Evolutionary conservation across 1,140 invertebrate genomes (phyloP), one percentile per base, ranked within the genome.

Genomic region (Heliothis virescens): DNA sequence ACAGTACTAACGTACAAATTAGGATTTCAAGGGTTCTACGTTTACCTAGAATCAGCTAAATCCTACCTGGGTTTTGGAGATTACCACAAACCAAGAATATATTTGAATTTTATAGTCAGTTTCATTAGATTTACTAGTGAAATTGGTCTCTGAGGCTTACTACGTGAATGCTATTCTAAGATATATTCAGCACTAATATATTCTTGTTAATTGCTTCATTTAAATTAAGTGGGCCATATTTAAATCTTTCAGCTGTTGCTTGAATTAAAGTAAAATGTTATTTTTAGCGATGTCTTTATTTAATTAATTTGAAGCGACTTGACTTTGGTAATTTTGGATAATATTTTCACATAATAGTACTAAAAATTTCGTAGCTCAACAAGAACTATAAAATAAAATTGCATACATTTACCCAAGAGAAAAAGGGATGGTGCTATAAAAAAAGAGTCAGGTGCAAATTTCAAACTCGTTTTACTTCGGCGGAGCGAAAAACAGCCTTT

Each of bases 361-460:
- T 34, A 41, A 41, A 41, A 41, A 1, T 41, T 7, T 34, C 3
- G 1, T 41, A 41, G 5, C 34, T 41, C 9, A 41, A 41, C 52
- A 73, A 62, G 50, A 75, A 60, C 16, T 60, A 16, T 18, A 52
- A 75, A 50, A 59, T 48, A 67, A 55, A 72, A 62, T 50, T 50
- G 72, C 72, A 62, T n/a, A 62, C 57, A 62, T 75, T 29, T 21
- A 9, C 12, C 18, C n/a, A 48, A 3, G 12, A 50, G 2, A 4
- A 15, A 75, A 60, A 75, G 9, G 16, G 10, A 75, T 41, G 16
- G 41, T 10, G 2, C 12, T 26, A 75, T 60, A 62, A 26, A 75
- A 50, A 62, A 60, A 60, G 41, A 62, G 57, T 60, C 10, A 75
- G 55, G 57, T 75, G 57, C 16, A 57, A 71, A 60, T 75, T 62